Conservation (phyloP, 2,888 invertebrate species). For the Plagodis pulveraria region DNA sequence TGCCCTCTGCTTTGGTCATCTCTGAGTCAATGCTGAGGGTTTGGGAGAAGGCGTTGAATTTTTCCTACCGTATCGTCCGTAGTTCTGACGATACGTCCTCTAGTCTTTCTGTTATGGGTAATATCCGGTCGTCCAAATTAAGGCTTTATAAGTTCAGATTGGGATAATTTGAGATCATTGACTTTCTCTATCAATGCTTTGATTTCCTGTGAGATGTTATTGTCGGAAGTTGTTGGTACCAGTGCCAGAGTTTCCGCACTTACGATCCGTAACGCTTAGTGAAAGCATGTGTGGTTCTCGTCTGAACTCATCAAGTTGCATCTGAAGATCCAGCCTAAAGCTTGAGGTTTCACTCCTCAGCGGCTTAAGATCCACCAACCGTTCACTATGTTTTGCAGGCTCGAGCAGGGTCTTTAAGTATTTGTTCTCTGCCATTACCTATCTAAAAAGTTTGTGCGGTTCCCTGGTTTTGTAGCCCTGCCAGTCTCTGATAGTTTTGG, state of each 20-base stretch:
- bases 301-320: neutral
- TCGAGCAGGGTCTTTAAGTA: neutral
- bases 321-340: neutral
- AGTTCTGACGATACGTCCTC: neutral
- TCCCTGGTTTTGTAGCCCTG: neutral
- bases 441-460: neutral
- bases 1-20: too few species aligned
- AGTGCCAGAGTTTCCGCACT: neutral
- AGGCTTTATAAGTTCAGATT: too few species aligned
- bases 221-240: neutral
- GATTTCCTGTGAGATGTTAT: neutral
- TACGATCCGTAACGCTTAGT: neutral
- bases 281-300: neutral
- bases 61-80: too few species aligned
- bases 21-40: too few species aligned
- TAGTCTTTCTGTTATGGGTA: neutral
- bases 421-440: neutral
- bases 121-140: too few species aligned
- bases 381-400: neutral
- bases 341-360: neutral
- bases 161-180: neutral
- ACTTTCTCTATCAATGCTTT: neutral
- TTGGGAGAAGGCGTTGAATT: too few species aligned
- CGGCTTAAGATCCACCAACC: too few species aligned
- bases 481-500: too few species aligned